Base-by-base conservation (phyloP, 2,888 invertebrate species). In the Dorcus hopei region DNA sequence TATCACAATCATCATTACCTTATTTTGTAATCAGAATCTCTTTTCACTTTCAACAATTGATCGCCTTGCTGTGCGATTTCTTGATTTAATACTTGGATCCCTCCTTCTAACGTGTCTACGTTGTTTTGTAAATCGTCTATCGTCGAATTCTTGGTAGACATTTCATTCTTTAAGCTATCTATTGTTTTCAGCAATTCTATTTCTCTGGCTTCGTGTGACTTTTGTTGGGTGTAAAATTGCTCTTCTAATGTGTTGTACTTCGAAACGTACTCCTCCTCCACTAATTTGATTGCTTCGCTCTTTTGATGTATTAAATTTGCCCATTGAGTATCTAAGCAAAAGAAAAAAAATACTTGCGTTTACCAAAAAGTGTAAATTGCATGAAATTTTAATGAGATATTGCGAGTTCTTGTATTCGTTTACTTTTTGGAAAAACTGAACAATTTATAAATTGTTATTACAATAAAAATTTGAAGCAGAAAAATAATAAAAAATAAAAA, bases 221-320 rank as follows among this genome's bases (percentile, higher is more conserved):
- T 79, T 63, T 78, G 75, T 66, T 77, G 77, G 16, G 71, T 74
- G 50, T 72, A 69, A 59, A 80, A 77, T 65, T 81, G 80, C 54
- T 79, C 79, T 66, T 80, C 80, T 45, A 80, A 65, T 38, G 75
- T 77, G 64, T 79, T 77, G 61, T 79, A 76, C 70, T 80, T 79
- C 0, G 81, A 80, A 8, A 82, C 76, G 69, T 86, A 87, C 68
- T 86, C 85, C 54, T 81, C 77, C 77, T 86, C 86, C 75, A 86
- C 82, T 47, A 83, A 74, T 54, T 82, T 76, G 9, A 87, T 78
- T 43, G 86, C 85, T 66, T 78, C 82, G 70, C 84, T 85, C 70
- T 87, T 86, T 72, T 87, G 86, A 51, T 79, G 77, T 74, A 84
- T 83, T 63, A 87, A 82, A 66, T 83, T 82, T 59, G 85, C 84